These are phyloP conservation scores for Papio anubis DNA, from an alignment of 2,113 vertebrate genomes.

Conservation along the genomic window DNA sequence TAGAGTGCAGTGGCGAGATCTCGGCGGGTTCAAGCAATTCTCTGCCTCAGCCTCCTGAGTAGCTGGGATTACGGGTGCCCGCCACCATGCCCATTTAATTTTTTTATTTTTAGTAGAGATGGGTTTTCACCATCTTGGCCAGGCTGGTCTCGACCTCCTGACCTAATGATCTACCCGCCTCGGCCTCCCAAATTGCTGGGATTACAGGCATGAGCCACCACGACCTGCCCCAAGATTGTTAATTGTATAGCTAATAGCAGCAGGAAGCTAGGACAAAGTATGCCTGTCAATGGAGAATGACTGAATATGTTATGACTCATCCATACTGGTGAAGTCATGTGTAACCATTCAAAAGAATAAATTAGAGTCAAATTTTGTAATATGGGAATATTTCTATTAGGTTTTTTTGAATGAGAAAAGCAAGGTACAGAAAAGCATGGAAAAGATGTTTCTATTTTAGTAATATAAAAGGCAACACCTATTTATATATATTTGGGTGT, in stretches of 20 bases:
- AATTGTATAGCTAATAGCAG: background rate
- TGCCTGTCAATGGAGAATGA: background rate
- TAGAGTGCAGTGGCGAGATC: no score
- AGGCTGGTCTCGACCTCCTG: no score
- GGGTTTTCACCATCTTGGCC: no score
- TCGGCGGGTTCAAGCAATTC: no score
- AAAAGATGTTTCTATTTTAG: background rate
- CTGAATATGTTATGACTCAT: background rate
- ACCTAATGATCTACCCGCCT: no score
- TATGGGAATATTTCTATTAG: background rate
- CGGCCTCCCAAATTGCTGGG: no score
- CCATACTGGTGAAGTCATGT: background rate
- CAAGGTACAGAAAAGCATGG: background rate
- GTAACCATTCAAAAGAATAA: background rate
- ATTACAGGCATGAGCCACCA: no score
- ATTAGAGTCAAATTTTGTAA: background rate
- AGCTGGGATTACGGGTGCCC: no score
- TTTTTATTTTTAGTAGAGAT: no score
- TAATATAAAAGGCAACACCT: background rate
- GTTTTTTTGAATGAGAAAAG: constrained; percentile 29
- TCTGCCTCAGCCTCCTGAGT: no score
- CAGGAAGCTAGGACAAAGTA: background rate
- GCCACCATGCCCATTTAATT: no score
- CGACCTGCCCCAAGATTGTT: background rate
- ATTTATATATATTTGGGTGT: background rate